Percentiles rank a stretch among this genome's conserved stretches.
Evolutionary conservation across 2,797 vertebrate species (phyloP).

Genomic region (Australoheros facetus): DNA sequence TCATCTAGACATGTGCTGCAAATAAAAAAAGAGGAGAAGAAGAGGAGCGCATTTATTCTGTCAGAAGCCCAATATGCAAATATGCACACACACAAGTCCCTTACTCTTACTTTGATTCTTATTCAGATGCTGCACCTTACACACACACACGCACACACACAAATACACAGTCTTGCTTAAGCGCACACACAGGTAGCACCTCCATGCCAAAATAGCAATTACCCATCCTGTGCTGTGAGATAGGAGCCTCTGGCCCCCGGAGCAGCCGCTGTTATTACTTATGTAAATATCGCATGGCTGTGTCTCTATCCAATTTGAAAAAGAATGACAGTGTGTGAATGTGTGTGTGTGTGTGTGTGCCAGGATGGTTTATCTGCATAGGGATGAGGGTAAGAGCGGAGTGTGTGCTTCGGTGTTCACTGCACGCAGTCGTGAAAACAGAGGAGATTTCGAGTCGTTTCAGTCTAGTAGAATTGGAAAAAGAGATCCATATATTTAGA

Average conservation of each 20-base stretch:
- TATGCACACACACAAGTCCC: constrained; percentile 14
- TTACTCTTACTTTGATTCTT: constrained; percentile 34
- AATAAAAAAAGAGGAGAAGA: constrained; percentile 24
- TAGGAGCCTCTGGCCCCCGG: constrained; percentile 58
- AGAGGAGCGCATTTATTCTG: constrained; percentile 28
- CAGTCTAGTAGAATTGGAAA: constrained; percentile 22
- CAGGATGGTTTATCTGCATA: constrained; percentile 43
- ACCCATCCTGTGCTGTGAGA: constrained; percentile 62
- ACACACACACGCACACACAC: not conserved
- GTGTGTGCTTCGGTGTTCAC: constrained; percentile 31
- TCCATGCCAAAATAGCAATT: constrained; percentile 74
- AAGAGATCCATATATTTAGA: constrained; percentile 20
- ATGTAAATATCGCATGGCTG: constrained; percentile 74
- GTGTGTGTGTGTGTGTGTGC: constrained; percentile 16
- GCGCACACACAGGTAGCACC: constrained; percentile 61
- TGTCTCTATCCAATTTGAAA: constrained; percentile 72
- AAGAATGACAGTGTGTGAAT: constrained; percentile 50
- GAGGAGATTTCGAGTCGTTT: constrained; percentile 40
- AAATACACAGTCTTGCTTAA: constrained; percentile 17
- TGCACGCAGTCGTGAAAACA: constrained; percentile 18
- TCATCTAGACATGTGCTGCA: constrained; percentile 36
- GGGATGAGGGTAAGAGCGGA: constrained; percentile 31
- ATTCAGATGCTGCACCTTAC: constrained; percentile 32
- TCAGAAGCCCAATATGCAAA: not conserved
- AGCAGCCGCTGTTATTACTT: constrained; percentile 74